Conservation (phyloP, 2,888 invertebrate species). For the Oegoconia quadripuncta region DNA sequence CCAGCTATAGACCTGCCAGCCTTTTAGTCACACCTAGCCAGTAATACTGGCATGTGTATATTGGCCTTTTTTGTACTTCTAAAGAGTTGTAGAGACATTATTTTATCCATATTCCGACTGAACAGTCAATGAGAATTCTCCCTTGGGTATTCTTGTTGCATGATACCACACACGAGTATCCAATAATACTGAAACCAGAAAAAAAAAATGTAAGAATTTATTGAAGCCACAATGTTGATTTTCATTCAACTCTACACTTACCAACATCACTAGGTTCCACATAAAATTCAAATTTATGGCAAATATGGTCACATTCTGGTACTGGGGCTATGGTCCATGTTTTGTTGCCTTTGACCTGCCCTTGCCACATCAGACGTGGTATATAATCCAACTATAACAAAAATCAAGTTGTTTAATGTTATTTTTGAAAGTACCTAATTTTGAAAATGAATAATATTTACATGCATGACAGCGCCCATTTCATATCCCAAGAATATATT, state of each 20-base stretch:
- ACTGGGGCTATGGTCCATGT: constrained; percentile 91
- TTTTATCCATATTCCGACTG: constrained; percentile 93
- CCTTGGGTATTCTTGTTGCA: constrained; percentile 88
- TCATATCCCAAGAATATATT: constrained; percentile 96
- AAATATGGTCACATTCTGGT: constrained; percentile 90
- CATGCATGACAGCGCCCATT: constrained; percentile 94
- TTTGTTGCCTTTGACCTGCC: constrained; percentile 91
- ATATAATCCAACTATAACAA: constrained; percentile 91
- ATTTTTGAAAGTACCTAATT: not conserved
- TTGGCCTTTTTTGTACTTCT: constrained; percentile 55
- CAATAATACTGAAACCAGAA: constrained; percentile 82
- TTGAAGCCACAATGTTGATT: not conserved
- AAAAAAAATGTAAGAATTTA: constrained; percentile 20
- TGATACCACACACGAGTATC: constrained; percentile 97
- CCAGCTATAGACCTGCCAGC: no score
- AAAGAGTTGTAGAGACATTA: constrained; percentile 19
- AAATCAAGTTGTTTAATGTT: not conserved
- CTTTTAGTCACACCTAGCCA: no score
- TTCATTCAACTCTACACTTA: constrained; percentile 66
- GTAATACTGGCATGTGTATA: no score
- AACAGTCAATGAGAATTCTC: constrained; percentile 90
- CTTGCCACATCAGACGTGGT: constrained; percentile 95
- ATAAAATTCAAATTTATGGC: constrained; percentile 85
- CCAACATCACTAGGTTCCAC: constrained; percentile 93
- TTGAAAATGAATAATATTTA: constrained; percentile 57